These are phyloP conservation scores for Labroides dimidiatus DNA, from an alignment of 2,797 vertebrate genomes.

Conservation along the genomic window DNA sequence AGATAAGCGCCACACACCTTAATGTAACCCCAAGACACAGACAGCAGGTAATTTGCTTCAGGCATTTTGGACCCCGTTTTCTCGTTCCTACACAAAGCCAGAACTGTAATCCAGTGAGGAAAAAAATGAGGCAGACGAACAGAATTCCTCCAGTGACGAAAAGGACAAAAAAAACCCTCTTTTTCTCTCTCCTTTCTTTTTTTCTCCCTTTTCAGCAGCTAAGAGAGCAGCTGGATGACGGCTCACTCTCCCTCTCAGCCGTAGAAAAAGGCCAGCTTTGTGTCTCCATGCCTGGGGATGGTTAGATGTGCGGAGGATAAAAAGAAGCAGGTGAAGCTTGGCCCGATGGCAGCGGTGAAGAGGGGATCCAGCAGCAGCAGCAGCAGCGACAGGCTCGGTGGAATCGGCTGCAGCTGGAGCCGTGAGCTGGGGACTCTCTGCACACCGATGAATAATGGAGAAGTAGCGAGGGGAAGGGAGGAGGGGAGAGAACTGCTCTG, in stretches of 20 bases:
- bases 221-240: constrained; percentile 59
- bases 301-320: constrained; percentile 21
- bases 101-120: constrained; percentile 77
- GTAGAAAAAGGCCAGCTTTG: constrained; percentile 64
- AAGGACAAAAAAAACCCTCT: constrained; percentile 54
- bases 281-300: constrained; percentile 75
- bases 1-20: constrained; percentile 91
- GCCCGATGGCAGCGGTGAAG: not conserved
- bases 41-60: constrained; percentile 98
- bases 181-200: constrained; percentile 62
- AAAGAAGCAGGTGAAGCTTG: constrained; percentile 30
- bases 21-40: constrained; percentile 99
- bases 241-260: constrained; percentile 65
- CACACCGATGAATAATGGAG: constrained; percentile 83
- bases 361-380: constrained; percentile 54
- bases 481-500: constrained; percentile 62
- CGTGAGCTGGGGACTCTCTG: constrained; percentile 68
- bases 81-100: constrained; percentile 80
- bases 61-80: constrained; percentile 95
- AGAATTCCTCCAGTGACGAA: constrained; percentile 65
- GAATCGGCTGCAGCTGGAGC: constrained; percentile 73
- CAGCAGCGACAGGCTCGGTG: constrained; percentile 39
- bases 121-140: constrained; percentile 69
- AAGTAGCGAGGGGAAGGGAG: constrained; percentile 60
- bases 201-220: constrained; percentile 62